Percentiles rank a stretch among this genome's conserved stretches.
These are phyloP conservation scores for Plebejus melissa DNA, from an alignment of 2,888 invertebrate species.

Conservation along the genomic window DNA sequence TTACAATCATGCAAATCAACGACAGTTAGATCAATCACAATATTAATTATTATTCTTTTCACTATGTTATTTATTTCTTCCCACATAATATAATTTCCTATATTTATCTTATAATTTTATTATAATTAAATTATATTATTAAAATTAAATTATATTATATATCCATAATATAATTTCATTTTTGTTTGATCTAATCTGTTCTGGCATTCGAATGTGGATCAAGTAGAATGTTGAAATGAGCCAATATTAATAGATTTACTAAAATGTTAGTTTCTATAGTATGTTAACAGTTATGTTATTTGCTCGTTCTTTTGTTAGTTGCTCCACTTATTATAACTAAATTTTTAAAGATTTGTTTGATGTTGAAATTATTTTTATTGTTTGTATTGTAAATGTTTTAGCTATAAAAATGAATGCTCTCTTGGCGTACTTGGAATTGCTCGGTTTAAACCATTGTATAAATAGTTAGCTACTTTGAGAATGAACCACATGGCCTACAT, in stretches of 20 bases:
- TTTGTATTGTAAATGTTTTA: background rate
- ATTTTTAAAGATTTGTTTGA: background rate
- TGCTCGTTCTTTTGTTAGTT: background rate
- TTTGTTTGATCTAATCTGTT: background rate
- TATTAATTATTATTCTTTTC: background rate
- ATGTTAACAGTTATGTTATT: background rate
- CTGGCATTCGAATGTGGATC: slow-evolving; percentile 18
- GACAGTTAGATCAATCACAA: background rate
- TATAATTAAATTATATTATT: too few relatives aligned
- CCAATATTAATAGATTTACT: slow-evolving; percentile 15
- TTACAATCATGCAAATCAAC: background rate
- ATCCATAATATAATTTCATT: background rate
- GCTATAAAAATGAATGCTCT: background rate
- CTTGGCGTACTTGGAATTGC: background rate
- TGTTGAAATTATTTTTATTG: background rate
- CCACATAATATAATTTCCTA: background rate
- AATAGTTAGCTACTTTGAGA: slow-evolving; percentile 24
- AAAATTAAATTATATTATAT: too few relatives aligned
- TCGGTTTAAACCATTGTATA: slow-evolving; percentile 20
- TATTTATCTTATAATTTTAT: background rate
- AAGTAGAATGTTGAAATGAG: slow-evolving; percentile 6
- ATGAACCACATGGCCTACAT: slow-evolving; percentile 28
- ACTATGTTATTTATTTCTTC: background rate
- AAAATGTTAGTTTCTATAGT: background rate
- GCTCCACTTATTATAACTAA: background rate